Conservation (phyloP, 1,140 invertebrate species). For the Laupala kohalensis region DNA sequence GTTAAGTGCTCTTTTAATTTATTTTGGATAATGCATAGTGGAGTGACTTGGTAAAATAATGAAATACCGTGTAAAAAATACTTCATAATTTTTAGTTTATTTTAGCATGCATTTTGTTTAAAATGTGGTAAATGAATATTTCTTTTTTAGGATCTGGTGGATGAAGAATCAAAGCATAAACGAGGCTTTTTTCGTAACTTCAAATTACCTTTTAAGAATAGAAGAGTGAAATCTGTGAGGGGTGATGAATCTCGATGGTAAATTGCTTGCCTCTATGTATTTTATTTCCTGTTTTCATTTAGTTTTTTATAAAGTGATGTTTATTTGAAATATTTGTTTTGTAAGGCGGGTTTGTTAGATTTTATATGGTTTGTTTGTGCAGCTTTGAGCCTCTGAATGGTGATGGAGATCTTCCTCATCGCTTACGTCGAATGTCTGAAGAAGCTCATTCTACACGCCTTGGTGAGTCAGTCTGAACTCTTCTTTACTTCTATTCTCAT, state of each 20-base stretch:
- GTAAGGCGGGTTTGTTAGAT: background rate
- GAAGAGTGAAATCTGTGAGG: conserved; percentile 38
- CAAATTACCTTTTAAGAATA: conserved; percentile 51
- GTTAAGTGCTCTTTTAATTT: too few relatives aligned
- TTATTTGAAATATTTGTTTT: background rate
- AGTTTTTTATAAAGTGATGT: background rate
- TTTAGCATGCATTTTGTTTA: too few relatives aligned
- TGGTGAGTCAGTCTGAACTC: background rate
- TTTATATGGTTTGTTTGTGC: background rate
- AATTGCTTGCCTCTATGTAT: conserved; percentile 1
- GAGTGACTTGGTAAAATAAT: too few relatives aligned
- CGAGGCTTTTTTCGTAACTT: conserved; percentile 53
- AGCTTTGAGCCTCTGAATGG: conserved; percentile 13
- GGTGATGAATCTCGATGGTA: conserved; percentile 26
- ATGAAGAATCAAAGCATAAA: conserved; percentile 45
- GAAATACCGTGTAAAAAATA: too few relatives aligned
- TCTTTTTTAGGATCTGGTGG: conserved; percentile 28
- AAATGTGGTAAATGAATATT: too few relatives aligned
- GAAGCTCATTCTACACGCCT: conserved; percentile 19
- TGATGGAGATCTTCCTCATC: conserved; percentile 19
- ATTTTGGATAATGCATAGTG: too few relatives aligned
- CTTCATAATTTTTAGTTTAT: too few relatives aligned
- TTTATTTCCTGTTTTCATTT: background rate
- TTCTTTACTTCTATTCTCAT: too few relatives aligned
- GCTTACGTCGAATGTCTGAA: conserved; percentile 35